Evolutionary conservation across 2,113 vertebrate genomes (phyloP), one percentile per base, ranked within the genome.

Genomic region (Leptobrachium leishanense): DNA sequence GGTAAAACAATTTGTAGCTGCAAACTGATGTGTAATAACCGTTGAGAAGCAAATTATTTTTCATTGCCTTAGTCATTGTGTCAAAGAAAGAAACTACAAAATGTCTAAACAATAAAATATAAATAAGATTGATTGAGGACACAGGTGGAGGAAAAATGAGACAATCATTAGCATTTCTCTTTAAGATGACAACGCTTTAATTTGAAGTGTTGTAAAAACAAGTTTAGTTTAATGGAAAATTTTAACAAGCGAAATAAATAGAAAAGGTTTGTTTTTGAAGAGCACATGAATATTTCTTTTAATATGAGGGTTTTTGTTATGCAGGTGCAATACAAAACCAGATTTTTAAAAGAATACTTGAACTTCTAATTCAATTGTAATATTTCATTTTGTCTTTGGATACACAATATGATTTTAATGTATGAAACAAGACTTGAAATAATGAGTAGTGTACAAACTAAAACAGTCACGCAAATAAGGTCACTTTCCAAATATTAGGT

Each of bases 121-220:
- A 70, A 43, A 69, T 31, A 31, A 31, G 20, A 31, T 62, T 77
- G n/a, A 77, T 43, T n/a, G n/a, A 43, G 67, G 53, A 42, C 76
- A 63, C 76, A 77, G 76, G 67, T 77, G 76, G 76, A 20, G 63
- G 43, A 70, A 12, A 77, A 69, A 43, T 6, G 65, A 69, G 55
- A 43, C 43, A 70, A 63, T 66, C 76, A 70, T 77, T 77, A 70
- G 76, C 39, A 63, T 70, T 55, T 20, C 63, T 77, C 15, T 3
- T 59, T 63, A 77, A 54, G 68, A 77, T 77, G 41, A 43, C 54
- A 69, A 5, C 62, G 12, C 7, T 69, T 77, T 77, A 39, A 64
- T 57, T 77, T 77, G 76, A 71, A 70, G 67, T 63, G n/a, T 42
- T 77, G 40, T 42, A 70, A 46, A 68, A 65, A 46, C 53, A 42